These are phyloP conservation scores for Apis laboriosa DNA, from an alignment of 1,140 invertebrate genomes.

Conservation along the genomic window DNA sequence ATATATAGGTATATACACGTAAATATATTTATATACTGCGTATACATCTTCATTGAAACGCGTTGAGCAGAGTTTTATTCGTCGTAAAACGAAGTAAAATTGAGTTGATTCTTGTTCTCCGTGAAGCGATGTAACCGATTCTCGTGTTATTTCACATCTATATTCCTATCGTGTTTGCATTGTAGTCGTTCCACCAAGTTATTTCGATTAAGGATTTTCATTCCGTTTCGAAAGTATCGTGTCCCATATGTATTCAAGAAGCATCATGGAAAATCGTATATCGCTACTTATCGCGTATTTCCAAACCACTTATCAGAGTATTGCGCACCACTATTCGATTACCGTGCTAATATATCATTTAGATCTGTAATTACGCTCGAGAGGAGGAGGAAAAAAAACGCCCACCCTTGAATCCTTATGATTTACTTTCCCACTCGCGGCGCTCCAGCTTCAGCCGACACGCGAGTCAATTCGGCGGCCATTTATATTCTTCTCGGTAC, in stretches of 20 bases:
- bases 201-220: not conserved
- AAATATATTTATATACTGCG: not conserved
- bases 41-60: conserved; percentile 48
- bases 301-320: not conserved
- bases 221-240: not conserved
- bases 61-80: conserved; percentile 60
- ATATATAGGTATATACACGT: not conserved
- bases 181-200: not conserved
- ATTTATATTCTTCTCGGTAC: conserved; percentile 43
- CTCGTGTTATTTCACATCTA: not conserved
- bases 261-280: too few species aligned
- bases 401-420: conserved; percentile 21
- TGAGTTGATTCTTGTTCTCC: conserved; percentile 31
- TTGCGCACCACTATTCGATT: conserved; percentile 10
- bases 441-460: not conserved
- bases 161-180: conserved; percentile 1
- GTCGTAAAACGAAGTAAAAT: conserved; percentile 62
- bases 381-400: conserved; percentile 6
- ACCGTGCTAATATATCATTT: conserved; percentile 16
- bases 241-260: not conserved
- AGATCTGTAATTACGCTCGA: conserved; percentile 15
- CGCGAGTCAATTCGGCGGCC: conserved; percentile 34
- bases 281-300: not conserved
- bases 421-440: conserved; percentile 38
- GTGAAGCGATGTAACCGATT: not conserved